Percentiles rank a stretch among this genome's conserved stretches.
phyloP scores from a whole-genome alignment of 2,113 vertebrate species.

The Nerophis ophidion region DNA sequence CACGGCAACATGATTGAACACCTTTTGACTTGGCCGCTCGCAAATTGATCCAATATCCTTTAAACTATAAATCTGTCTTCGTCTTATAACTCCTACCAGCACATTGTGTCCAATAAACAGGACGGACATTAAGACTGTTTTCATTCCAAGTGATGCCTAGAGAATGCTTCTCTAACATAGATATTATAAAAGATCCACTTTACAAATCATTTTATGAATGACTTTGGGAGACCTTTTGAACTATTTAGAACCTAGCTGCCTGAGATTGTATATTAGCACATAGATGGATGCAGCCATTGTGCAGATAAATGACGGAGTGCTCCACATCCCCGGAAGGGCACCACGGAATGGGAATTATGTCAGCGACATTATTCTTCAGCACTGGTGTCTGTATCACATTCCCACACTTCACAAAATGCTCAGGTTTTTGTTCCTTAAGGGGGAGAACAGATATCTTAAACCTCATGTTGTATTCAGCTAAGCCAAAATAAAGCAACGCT shows the following conservation, averaged over 20 bases:
- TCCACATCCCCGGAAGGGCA: slow-evolving; percentile 26
- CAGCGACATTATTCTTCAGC: slow-evolving; percentile 27
- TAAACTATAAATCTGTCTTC: slow-evolving; percentile 20
- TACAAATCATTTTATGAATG: slow-evolving; percentile 26
- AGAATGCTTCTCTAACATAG: background rate
- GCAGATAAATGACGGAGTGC: slow-evolving; percentile 34
- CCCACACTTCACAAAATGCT: background rate
- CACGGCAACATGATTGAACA: slow-evolving; percentile 12
- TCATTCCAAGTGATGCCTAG: slow-evolving; percentile 2
- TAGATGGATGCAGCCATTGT: slow-evolving; percentile 43
- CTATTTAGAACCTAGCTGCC: slow-evolving; percentile 18
- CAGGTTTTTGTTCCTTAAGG: background rate
- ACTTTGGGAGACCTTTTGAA: slow-evolving; percentile 21
- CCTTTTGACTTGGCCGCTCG: background rate
- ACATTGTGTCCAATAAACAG: background rate
- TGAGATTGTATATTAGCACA: slow-evolving; percentile 33
- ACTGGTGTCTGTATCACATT: slow-evolving; percentile 18
- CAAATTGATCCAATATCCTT: slow-evolving; percentile 16
- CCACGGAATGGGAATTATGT: slow-evolving; percentile 45
- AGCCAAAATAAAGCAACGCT: background rate
- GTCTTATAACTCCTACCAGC: background rate
- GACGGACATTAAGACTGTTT: slow-evolving; percentile 5
- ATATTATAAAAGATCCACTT: background rate
- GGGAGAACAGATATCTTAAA: slow-evolving; percentile 25
- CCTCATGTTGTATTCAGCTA: slow-evolving; percentile 21